These are phyloP conservation scores for Pygathrix nemaeus DNA, from an alignment of 2,113 vertebrate species.

Conservation along the genomic window DNA sequence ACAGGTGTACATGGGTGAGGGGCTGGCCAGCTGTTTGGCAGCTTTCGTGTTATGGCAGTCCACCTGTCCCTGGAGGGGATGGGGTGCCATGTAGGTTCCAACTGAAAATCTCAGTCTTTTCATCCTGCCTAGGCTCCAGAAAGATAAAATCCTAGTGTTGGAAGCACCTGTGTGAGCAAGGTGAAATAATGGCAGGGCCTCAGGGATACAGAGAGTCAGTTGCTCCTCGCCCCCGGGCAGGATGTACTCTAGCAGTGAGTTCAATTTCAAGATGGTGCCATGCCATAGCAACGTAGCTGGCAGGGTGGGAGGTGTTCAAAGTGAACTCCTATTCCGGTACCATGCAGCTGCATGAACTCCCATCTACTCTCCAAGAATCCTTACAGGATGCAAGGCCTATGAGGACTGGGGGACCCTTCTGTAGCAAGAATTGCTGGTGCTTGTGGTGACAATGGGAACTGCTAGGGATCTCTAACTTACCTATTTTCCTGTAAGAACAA, in stretches of 20 bases:
- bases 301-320: background rate
- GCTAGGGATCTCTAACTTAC: background rate
- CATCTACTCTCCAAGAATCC: background rate
- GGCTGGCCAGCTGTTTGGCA: background rate
- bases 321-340: background rate
- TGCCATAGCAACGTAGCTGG: background rate
- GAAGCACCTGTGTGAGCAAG: background rate
- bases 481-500: background rate
- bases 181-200: background rate
- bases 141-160: background rate
- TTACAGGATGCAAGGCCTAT: background rate
- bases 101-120: background rate
- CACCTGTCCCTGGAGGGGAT: background rate
- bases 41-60: background rate
- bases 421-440: background rate
- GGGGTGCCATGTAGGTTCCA: background rate
- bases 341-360: background rate
- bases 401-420: background rate
- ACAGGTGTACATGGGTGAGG: background rate
- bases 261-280: background rate
- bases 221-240: background rate
- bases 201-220: background rate
- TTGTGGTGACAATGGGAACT: background rate
- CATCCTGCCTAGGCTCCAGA: background rate
- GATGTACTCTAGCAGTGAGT: background rate